These are phyloP conservation scores for Steinernema carpocapsae DNA, from an alignment of 2,888 invertebrate species.

Conservation along the genomic window DNA sequence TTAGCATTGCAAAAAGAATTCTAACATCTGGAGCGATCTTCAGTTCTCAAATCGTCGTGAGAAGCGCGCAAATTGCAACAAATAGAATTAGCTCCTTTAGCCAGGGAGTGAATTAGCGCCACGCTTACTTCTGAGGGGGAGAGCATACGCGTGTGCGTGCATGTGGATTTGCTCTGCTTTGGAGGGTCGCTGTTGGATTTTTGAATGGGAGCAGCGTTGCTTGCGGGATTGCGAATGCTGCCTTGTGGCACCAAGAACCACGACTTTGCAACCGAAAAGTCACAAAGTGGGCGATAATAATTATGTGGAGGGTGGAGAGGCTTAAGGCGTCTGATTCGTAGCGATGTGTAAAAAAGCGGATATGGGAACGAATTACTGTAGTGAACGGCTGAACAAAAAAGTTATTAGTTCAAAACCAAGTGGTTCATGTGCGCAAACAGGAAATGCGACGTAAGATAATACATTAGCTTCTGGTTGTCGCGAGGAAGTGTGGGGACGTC, in stretches of 20 bases:
- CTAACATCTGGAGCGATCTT: not conserved
- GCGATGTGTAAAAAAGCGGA: not conserved
- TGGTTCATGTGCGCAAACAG: too few species aligned
- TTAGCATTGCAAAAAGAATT: too few species aligned
- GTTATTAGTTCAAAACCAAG: too few species aligned
- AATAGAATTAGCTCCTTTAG: slow-evolving; percentile 13
- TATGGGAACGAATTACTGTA: too few species aligned
- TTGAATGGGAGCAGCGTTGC: not conserved
- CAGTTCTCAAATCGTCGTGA: not conserved
- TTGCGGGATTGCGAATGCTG: not conserved
- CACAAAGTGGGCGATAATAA: slow-evolving; percentile 26
- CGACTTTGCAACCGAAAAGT: slow-evolving; percentile 6
- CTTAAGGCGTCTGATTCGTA: not conserved
- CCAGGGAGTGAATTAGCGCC: slow-evolving; percentile 19
- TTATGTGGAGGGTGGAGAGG: not conserved
- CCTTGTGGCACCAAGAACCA: not conserved
- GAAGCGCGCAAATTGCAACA: not conserved
- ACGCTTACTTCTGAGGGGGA: slow-evolving; percentile 1
- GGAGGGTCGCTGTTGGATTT: not conserved
- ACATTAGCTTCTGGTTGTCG: too few species aligned
- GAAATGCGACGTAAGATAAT: too few species aligned
- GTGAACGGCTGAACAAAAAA: too few species aligned
- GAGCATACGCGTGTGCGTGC: too few species aligned
- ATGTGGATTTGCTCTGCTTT: slow-evolving; percentile 13
- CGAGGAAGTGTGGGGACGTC: too few species aligned